phyloP scores from a whole-genome alignment of 2,888 invertebrate genomes.

The Lasioglossum leucozonium region DNA sequence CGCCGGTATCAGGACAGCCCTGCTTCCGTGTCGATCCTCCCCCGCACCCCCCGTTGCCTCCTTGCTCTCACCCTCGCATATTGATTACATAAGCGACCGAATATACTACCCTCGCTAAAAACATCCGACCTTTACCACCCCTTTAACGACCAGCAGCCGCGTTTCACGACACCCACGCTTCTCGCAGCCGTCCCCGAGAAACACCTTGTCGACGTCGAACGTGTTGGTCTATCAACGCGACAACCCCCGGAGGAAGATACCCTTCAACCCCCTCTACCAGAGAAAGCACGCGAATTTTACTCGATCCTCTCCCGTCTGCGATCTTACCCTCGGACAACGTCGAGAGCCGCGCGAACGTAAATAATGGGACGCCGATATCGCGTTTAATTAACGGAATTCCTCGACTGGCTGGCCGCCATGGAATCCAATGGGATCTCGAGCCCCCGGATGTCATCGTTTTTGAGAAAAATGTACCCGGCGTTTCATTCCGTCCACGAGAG shows the following conservation, averaged over 20 bases:
- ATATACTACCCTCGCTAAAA: slow-evolving; percentile 82
- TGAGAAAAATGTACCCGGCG: no score
- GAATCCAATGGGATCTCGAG: background rate
- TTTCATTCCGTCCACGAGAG: no score
- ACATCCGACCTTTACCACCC: slow-evolving; percentile 73
- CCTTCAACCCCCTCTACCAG: background rate
- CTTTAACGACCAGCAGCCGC: slow-evolving; percentile 35
- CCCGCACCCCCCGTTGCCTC: slow-evolving; percentile 26
- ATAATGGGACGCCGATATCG: slow-evolving; percentile 15
- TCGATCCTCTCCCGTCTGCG: background rate
- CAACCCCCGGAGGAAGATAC: background rate
- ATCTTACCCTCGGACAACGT: background rate
- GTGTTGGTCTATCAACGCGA: slow-evolving; percentile 23
- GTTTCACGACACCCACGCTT: slow-evolving; percentile 36
- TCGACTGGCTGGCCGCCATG: background rate
- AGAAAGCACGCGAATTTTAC: slow-evolving; percentile 28
- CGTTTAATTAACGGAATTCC: slow-evolving; percentile 42
- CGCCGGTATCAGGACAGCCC: slow-evolving; percentile 25
- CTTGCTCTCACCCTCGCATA: slow-evolving; percentile 78
- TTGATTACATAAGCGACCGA: slow-evolving; percentile 83
- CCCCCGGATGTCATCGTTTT: no score
- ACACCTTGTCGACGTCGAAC: slow-evolving; percentile 44
- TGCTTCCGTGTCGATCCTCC: slow-evolving; percentile 43
- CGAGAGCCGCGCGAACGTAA: slow-evolving; percentile 1
- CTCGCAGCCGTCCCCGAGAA: slow-evolving; percentile 27